These are phyloP conservation scores for Luperina nickerlii DNA, from an alignment of 2,888 invertebrate species.

Conservation along the genomic window DNA sequence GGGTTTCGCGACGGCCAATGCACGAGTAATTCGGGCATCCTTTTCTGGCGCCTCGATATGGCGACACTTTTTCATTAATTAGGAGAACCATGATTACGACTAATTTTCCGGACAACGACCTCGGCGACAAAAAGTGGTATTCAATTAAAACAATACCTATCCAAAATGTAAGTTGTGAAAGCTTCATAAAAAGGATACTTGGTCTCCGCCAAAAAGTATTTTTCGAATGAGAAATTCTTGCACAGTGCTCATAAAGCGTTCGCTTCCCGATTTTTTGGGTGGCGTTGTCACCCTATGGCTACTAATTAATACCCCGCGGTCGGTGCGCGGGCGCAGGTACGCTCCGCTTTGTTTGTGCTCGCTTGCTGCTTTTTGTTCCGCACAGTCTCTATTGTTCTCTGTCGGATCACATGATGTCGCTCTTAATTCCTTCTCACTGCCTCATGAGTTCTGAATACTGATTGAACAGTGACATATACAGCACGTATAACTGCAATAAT, in stretches of 20 bases:
- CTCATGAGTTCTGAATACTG: constrained; percentile 86
- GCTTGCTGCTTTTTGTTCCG: constrained; percentile 82
- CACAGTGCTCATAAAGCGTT: constrained; percentile 56
- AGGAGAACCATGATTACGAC: constrained; percentile 86
- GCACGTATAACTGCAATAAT: constrained; percentile 58
- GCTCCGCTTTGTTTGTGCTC: constrained; percentile 77
- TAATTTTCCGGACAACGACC: constrained; percentile 83
- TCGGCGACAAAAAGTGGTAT: constrained; percentile 59
- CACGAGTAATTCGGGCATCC: constrained; percentile 85
- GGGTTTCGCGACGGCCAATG: constrained; percentile 87
- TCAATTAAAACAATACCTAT: constrained; percentile 70
- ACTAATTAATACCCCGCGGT: constrained; percentile 86
- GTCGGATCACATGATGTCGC: constrained; percentile 86
- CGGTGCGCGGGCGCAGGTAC: constrained; percentile 75
- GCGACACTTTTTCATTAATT: constrained; percentile 89
- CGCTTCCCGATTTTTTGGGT: constrained; percentile 70
- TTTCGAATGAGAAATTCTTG: constrained; percentile 60
- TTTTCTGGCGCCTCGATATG: constrained; percentile 85
- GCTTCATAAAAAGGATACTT: constrained; percentile 56
- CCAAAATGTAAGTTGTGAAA: constrained; percentile 54
- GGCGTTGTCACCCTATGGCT: constrained; percentile 84
- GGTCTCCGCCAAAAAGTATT: constrained; percentile 51
- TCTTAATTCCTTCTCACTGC: constrained; percentile 88
- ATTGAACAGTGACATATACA: constrained; percentile 73
- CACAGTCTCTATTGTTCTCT: constrained; percentile 87